phyloP scores from a whole-genome alignment of 2,797 vertebrate species.

The Lacerta agilis region DNA sequence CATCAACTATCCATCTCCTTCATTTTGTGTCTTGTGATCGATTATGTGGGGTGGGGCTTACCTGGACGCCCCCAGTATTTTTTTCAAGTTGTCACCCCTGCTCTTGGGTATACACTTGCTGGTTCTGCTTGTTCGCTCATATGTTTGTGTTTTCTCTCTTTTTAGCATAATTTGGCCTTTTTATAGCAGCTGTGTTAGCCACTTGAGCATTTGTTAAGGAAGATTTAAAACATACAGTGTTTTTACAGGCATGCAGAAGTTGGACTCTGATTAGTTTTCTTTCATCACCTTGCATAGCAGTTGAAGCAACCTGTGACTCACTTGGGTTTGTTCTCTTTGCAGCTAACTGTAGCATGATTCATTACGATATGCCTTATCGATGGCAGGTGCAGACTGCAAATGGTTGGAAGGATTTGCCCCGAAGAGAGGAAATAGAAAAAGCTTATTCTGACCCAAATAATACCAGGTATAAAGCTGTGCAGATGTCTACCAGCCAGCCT shows the following conservation, averaged over 20 bases:
- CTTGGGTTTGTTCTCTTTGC: constrained; percentile 48
- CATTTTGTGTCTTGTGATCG: neutral
- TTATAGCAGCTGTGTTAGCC: neutral
- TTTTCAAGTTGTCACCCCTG: too few species aligned
- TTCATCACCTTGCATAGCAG: neutral
- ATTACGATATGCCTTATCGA: constrained; percentile 89
- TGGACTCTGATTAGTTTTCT: neutral
- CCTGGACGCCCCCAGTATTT: too few species aligned
- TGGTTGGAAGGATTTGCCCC: constrained; percentile 82
- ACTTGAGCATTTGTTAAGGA: neutral
- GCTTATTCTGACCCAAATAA: constrained; percentile 84
- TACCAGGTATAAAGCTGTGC: constrained; percentile 57
- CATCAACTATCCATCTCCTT: neutral
- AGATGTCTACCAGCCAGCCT: too few species aligned
- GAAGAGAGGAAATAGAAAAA: constrained; percentile 86
- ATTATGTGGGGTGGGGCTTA: too few species aligned
- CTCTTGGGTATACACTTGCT: neutral
- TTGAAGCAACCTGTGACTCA: constrained; percentile 18
- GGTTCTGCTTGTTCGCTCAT: neutral
- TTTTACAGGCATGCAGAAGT: neutral
- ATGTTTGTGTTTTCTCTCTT: neutral
- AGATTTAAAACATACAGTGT: neutral
- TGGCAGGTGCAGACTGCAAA: constrained; percentile 83
- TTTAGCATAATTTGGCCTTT: neutral
- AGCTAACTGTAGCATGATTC: constrained; percentile 85